Percentiles rank a stretch among this genome's conserved stretches.
Evolutionary conservation across 2,888 invertebrate genomes (phyloP).

Genomic region (Erynnis tages): DNA sequence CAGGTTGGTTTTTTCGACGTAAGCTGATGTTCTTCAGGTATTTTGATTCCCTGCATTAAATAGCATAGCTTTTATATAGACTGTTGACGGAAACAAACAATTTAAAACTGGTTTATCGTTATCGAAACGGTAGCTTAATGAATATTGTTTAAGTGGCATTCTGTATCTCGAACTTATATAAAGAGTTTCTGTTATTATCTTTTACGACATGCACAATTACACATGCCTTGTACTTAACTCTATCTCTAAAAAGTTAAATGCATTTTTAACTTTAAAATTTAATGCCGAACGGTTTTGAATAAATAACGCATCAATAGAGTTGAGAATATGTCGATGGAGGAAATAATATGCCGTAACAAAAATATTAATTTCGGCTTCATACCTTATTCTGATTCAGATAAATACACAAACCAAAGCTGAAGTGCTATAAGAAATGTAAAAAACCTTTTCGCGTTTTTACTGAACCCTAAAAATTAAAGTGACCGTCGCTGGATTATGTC

Average conservation of each 20-base stretch:
- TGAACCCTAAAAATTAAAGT: too few relatives aligned
- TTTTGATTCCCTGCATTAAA: conserved; percentile 15
- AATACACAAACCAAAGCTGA: too few relatives aligned
- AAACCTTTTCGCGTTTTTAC: too few relatives aligned
- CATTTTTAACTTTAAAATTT: too few relatives aligned
- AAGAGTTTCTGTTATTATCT: conserved; percentile 11
- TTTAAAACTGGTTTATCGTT: conserved; percentile 18
- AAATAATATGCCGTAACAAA: too few relatives aligned
- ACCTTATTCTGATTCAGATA: too few relatives aligned
- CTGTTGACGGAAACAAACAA: conserved; percentile 17
- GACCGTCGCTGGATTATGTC: conserved; percentile 13
- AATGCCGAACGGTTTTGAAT: too few relatives aligned
- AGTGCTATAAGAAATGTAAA: too few relatives aligned
- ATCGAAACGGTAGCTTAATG: conserved; percentile 21
- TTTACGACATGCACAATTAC: conserved; percentile 9
- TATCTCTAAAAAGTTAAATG: too few relatives aligned
- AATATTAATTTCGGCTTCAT: too few relatives aligned
- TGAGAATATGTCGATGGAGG: too few relatives aligned
- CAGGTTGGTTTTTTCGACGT: conserved; percentile 15
- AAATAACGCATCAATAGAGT: too few relatives aligned
- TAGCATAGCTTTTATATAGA: conserved; percentile 10
- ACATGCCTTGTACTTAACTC: conserved; percentile 15
- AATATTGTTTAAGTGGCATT: conserved; percentile 12
- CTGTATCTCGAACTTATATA: conserved; percentile 2
- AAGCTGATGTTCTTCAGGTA: conserved; percentile 7